Percentiles rank a stretch among this genome's conserved stretches.
Conservation (phyloP, 2,113 vertebrate species). For the Solea senegalensis region DNA sequence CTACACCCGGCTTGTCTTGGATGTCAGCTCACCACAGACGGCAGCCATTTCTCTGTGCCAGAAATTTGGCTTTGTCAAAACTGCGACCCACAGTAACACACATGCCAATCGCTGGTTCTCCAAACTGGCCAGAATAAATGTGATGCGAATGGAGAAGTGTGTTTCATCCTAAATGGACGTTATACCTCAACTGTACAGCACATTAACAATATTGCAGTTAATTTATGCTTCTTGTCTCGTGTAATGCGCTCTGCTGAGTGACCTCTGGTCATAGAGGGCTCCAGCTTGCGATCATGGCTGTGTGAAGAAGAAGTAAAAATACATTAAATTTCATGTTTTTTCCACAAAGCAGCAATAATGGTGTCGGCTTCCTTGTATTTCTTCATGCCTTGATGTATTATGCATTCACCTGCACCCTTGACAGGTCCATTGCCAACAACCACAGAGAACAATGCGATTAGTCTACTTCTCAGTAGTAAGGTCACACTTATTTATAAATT, state of each 20-base stretch:
- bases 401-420: constrained; percentile 42
- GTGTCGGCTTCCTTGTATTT: constrained; percentile 42
- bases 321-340: constrained; percentile 40
- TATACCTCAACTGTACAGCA: constrained; percentile 9
- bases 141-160: constrained; percentile 73
- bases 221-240: constrained; percentile 34
- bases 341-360: constrained; percentile 37
- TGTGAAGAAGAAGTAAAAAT: not conserved
- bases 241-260: constrained; percentile 7
- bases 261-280: not conserved
- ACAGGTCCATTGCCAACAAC: constrained; percentile 16
- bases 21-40: constrained; percentile 67
- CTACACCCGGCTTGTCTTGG: constrained; percentile 47
- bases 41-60: constrained; percentile 58
- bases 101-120: constrained; percentile 68
- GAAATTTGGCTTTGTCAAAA: constrained; percentile 71
- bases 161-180: constrained; percentile 45
- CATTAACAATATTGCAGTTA: constrained; percentile 18
- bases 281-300: not conserved
- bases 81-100: constrained; percentile 45
- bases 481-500: constrained; percentile 6
- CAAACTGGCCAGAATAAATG: constrained; percentile 67
- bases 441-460: constrained; percentile 40
- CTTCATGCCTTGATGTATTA: constrained; percentile 51
- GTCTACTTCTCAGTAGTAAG: constrained; percentile 9